phyloP scores from a whole-genome alignment of 2,113 vertebrate species.

The Halcyon malimbica region DNA sequence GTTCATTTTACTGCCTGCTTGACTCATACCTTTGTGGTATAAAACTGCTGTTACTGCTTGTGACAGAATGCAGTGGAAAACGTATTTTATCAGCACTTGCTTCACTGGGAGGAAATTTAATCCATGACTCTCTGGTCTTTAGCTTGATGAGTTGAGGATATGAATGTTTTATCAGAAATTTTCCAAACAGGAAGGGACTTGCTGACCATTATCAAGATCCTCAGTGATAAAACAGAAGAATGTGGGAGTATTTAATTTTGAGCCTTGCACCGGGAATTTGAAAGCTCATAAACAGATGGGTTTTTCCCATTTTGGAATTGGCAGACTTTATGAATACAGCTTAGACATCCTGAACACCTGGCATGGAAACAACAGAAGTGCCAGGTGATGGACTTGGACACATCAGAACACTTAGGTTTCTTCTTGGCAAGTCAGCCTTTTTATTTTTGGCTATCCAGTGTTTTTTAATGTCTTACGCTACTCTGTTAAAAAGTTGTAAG shows the following conservation, averaged over 20 bases:
- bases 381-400: not conserved
- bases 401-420: not conserved
- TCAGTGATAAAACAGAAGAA: slow-evolving; percentile 45
- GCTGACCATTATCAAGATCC: not conserved
- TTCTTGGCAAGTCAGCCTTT: not conserved
- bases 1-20: not conserved
- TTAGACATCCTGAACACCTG: slow-evolving; percentile 2
- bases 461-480: not conserved
- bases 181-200: slow-evolving; percentile 48
- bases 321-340: not conserved
- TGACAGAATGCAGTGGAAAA: not conserved
- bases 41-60: not conserved
- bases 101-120: slow-evolving; percentile 1
- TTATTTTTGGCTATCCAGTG: not conserved
- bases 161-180: slow-evolving; percentile 57
- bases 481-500: not conserved
- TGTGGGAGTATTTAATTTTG: slow-evolving; percentile 1
- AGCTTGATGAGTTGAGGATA: slow-evolving; percentile 1
- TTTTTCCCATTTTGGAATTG: not conserved
- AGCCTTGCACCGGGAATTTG: slow-evolving; percentile 29
- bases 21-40: not conserved
- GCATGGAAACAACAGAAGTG: not conserved
- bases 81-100: not conserved
- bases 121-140: slow-evolving; percentile 7
- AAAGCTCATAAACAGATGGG: slow-evolving; percentile 42